Conservation (phyloP, 2,797 vertebrate genomes). For the Intellagama lesueurii region DNA sequence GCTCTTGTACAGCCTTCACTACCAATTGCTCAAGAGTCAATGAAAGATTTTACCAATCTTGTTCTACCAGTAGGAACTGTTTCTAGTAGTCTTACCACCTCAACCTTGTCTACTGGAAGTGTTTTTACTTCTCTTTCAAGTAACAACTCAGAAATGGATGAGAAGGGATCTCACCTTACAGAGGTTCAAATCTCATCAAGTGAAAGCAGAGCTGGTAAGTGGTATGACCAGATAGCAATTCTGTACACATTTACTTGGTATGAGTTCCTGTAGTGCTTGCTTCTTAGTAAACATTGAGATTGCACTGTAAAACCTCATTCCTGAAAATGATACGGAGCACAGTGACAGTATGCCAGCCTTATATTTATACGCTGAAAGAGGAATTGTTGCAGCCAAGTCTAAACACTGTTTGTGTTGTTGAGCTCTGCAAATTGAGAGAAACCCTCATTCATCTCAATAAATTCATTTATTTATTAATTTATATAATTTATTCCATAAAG, state of each 20-base stretch:
- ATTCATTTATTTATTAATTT: too few relatives aligned
- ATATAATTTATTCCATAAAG: too few relatives aligned
- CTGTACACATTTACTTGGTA: background rate
- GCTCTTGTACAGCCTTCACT: constrained; percentile 90
- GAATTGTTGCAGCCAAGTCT: background rate
- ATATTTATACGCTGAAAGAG: background rate
- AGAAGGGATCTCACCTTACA: constrained; percentile 78
- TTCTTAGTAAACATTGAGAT: background rate
- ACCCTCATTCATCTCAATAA: too few relatives aligned
- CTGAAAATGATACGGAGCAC: background rate
- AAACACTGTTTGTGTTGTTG: background rate
- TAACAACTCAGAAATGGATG: constrained; percentile 78
- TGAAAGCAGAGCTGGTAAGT: constrained; percentile 81
- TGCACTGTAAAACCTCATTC: background rate
- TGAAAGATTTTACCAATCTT: constrained; percentile 90
- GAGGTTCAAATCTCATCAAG: constrained; percentile 78
- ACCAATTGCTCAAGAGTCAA: constrained; percentile 85
- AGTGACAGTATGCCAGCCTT: background rate
- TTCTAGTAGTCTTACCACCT: constrained; percentile 73
- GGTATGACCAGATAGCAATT: background rate
- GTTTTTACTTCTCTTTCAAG: constrained; percentile 88
- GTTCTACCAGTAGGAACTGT: constrained; percentile 87
- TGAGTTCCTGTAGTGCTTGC: background rate
- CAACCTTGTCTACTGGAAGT: constrained; percentile 83
- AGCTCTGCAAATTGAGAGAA: background rate